A percentile compares a stretch with the other conserved stretches of the same genome.
phyloP scores from a whole-genome alignment of 1,140 invertebrate species.

The Drosophila santomea region DNA sequence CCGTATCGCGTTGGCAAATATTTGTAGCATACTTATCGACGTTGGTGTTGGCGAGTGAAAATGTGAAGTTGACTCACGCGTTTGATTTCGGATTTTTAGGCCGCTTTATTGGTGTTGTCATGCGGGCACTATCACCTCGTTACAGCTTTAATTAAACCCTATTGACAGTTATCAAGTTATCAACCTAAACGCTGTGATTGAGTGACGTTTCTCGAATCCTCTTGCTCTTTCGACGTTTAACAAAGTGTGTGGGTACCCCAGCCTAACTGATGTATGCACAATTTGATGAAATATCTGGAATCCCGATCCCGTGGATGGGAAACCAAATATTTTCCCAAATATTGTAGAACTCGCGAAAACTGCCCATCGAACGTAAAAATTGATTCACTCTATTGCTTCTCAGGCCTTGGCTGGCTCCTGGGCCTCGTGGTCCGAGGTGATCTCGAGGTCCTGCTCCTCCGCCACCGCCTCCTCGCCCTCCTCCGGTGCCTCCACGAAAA shows the following conservation, averaged over 20 bases:
- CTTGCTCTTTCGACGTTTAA: not conserved
- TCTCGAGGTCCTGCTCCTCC: constrained; percentile 40
- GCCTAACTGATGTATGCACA: constrained; percentile 15
- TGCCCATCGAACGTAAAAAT: not conserved
- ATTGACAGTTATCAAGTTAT: constrained; percentile 60
- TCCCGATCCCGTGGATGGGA: constrained; percentile 4
- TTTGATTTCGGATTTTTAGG: constrained; percentile 19
- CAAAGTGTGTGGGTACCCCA: not conserved
- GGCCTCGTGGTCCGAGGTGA: not conserved
- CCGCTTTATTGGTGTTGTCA: constrained; percentile 43
- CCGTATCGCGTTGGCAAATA: constrained; percentile 62
- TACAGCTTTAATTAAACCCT: constrained; percentile 67
- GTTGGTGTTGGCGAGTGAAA: constrained; percentile 10
- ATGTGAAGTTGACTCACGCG: constrained; percentile 32
- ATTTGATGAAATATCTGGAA: constrained; percentile 46
- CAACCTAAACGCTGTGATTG: constrained; percentile 34
- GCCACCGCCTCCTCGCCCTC: constrained; percentile 31
- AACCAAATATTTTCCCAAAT: constrained; percentile 39
- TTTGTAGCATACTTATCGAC: constrained; percentile 56
- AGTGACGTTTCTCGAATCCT: constrained; percentile 28
- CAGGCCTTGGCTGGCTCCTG: not conserved
- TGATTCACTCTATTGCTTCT: too few relatives aligned
- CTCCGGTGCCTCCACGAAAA: constrained; percentile 46
- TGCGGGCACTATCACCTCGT: constrained; percentile 52
- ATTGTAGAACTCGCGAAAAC: constrained; percentile 16